Evolutionary conservation across 2,113 vertebrate species (phyloP), one percentile per base, ranked within the genome.

Genomic region (Actenoides lindsayi): DNA sequence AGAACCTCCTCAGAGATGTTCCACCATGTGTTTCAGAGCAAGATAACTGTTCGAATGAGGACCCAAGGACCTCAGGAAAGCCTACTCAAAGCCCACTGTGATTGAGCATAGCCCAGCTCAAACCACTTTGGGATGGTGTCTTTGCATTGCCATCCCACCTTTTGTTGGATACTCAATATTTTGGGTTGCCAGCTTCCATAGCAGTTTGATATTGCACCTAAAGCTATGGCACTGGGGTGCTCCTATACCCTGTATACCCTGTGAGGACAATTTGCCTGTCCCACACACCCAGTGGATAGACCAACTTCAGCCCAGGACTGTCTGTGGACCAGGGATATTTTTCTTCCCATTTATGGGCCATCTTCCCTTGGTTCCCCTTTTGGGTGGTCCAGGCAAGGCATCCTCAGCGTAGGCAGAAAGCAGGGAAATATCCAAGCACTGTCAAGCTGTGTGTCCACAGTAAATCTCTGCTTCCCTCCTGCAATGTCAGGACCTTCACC

Each of bases 111-210:
- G 37, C 10, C n/a, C 41, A 31, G 24, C 11, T 68, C 37, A 60
- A 71, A 19, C 5, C 21, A 2, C 10, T 71, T n/a, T 42, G 48
- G 46, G 31, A 13, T 2, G 10, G 10, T 9, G 3, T 71, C 30
- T 73, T 39, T 35, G 19, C 0, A 5, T 53, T 80, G 6, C 2
- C 37, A 35, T 70, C 60, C 17, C 17, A 21, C 14, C 6, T 93
- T 65, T 67, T 37, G 21, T 41, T n/a, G 28, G 37, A 50, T 15
- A 2, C 17, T 37, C 0, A 0, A 0, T 41, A 42, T 73, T 88
- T 69, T 68, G 67, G 7, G 31, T 35, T 76, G 67, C 33, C 35
- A 39, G 3, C 16, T 76, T 23, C 62, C 6, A 1, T 0, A 39
- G 56, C 42, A 10, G 4, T 56, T 64, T 39, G 65, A 42, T 76